Base-by-base conservation (phyloP, 2,797 vertebrate species). In the Parauchenoglanis punctatus region DNA sequence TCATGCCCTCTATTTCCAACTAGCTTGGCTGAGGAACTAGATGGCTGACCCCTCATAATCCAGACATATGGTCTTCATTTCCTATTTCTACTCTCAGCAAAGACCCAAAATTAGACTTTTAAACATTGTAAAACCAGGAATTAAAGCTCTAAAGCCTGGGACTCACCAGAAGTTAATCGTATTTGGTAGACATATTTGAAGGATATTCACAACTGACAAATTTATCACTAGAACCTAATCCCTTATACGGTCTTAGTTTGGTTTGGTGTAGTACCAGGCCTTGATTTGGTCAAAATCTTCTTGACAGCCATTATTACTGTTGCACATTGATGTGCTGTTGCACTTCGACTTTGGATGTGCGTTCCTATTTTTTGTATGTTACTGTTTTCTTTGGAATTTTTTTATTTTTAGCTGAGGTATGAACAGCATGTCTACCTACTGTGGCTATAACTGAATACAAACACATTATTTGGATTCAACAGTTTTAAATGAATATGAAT, bases 1-100 rank as follows among this genome's bases (percentile, higher is more conserved):
- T 44, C 58, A 61, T 4, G 11, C 20, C 56, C 20, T 44, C 20
- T 11, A 44, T 44, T 81, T 81, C 11, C 20, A 61, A 7, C 31
- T 81, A 25, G 35, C 20, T 81, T 81, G 78, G 78, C 78, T 61
- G 78, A 81, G 20, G 56, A 61, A 44, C 20, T 61, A 40, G 20
- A 81, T 61, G 78, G 35, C 78, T 81, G 78, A 61, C 78, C 56
- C 6, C 78, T 81, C 35, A 59, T 25, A 59, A 81, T 81, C 35
- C 56, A 17, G 56, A 56, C 78, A 81, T 81, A 81, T 81, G 78
- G 15, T 81, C 56, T 61, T 40, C 35, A 81, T 44, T 59, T 61
- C 12, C 23, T 25, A 40, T 3, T 59, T 59, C 18, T 4, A 0
- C 4, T 80, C 31, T 11, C 18, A 80, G 15, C 31, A 20, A 59